Conservation (phyloP, 1,140 invertebrate species). For the Chrysopa pallens region DNA sequence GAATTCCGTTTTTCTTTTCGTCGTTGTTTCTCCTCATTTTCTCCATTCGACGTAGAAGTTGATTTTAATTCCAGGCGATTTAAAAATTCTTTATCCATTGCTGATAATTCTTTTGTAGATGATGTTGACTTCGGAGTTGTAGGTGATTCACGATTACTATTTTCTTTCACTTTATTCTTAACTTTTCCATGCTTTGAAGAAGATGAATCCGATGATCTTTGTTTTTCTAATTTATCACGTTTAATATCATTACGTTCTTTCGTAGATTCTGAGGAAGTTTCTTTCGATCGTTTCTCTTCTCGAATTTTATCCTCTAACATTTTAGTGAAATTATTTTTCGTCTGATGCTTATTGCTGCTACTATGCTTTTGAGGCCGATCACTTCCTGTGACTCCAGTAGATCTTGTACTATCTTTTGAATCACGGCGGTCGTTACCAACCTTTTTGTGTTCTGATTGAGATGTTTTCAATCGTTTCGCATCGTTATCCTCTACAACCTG, state of each 20-base stretch:
- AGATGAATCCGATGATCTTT: too few relatives aligned
- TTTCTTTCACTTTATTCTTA: too few relatives aligned
- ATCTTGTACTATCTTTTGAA: conserved; percentile 43
- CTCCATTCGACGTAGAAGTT: conserved; percentile 24
- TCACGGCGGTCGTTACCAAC: conserved; percentile 35
- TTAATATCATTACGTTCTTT: conserved; percentile 10
- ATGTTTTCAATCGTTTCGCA: conserved; percentile 46
- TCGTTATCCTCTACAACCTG: conserved; percentile 34
- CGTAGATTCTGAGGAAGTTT: conserved; percentile 14
- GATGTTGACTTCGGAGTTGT: neutral
- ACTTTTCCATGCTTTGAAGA: too few relatives aligned
- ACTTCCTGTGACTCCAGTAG: conserved; percentile 8
- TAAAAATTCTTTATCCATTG: conserved; percentile 43
- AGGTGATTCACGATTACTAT: conserved; percentile 8
- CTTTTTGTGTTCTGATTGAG: neutral
- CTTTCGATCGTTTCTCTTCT: conserved; percentile 10
- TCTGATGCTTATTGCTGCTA: conserved; percentile 10
- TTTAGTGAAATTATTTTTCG: conserved; percentile 10
- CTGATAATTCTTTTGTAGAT: conserved; percentile 4
- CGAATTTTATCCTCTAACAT: conserved; percentile 9
- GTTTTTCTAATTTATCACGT: conserved; percentile 14
- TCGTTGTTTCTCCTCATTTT: conserved; percentile 30
- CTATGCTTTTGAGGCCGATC: conserved; percentile 10
- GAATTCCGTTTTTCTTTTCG: conserved; percentile 22
- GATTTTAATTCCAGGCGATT: conserved; percentile 36